Evolutionary conservation across 2,888 invertebrate species (phyloP), one percentile per base, ranked within the genome.

Genomic region (Lutraria lutraria): DNA sequence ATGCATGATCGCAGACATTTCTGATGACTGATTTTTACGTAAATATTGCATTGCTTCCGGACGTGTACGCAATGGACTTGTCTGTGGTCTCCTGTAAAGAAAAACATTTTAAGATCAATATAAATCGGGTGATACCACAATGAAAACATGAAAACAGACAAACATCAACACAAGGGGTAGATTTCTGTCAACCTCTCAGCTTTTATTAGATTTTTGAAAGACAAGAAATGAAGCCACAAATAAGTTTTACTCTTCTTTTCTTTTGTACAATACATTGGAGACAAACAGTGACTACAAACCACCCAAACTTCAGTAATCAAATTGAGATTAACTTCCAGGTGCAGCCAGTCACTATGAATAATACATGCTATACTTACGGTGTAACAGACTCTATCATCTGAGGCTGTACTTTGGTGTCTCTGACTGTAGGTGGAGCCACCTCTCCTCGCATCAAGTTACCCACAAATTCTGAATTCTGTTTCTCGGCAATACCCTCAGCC

Each of bases 1-100:
- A 76, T 94, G 93, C 93, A 95, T 93, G 54, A 95, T 95, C 86
- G 95, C 94, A 1, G 93, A 93, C 95, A 95, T 95, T 83, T 95
- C 95, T 0, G 94, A 93, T 6, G 92, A 92, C 84, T 93, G 93
- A 89, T 95, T 95, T 79, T 93, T 93, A 83, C 94, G 92, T 84
- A 93, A 92, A 85, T 94, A 93, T 52, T 92, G 86, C 91, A 93
- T 87, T 2, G 94, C 95, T 82, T 95, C 95, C 16, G 94, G 94
- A 15, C 94, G 92, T 0, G 94, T 94, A 80, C 94, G 92, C 25
- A 91, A 88, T 63, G 95, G 95, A 21, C 93, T 93, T 12, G 93
- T 93, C 85, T 90, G 92, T 19, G 93, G 92, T 56, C 94, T 90
- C n/a, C 95, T 95, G 90, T 29, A 91, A 87, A 82, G 63, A 43